A percentile compares a stretch with the other conserved stretches of the same genome.
Evolutionary conservation across 2,113 vertebrate genomes (phyloP).

Genomic region (Bostrychus sinensis): DNA sequence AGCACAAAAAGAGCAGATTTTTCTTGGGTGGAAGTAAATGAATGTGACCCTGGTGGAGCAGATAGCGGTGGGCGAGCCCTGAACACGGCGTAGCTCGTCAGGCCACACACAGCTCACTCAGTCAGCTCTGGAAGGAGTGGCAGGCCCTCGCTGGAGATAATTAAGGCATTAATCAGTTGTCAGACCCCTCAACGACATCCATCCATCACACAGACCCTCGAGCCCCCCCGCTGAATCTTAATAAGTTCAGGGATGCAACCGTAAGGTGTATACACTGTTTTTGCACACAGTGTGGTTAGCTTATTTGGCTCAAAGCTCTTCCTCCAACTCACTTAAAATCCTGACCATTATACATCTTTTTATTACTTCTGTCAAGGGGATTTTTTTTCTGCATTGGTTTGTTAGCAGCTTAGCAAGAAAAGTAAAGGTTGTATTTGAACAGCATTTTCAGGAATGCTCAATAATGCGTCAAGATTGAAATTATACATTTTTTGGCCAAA

Average conservation of each 20-base stretch:
- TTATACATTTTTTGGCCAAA: no score
- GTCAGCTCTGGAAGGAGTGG: constrained; percentile 69
- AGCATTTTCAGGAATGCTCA: background rate
- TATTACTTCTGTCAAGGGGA: no score
- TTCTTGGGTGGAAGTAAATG: constrained; percentile 65
- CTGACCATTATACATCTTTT: no score
- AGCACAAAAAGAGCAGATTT: constrained; percentile 54
- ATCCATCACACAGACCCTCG: constrained; percentile 73
- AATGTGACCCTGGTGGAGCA: constrained; percentile 73
- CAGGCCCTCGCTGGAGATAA: constrained; percentile 78
- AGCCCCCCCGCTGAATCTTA: constrained; percentile 75
- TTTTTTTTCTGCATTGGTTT: no score
- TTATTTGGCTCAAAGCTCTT: constrained; percentile 35
- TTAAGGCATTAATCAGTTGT: constrained; percentile 86
- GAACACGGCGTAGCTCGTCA: constrained; percentile 71
- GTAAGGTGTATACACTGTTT: constrained; percentile 67
- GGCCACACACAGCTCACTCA: constrained; percentile 77
- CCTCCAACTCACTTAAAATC: no score
- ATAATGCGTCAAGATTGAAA: background rate
- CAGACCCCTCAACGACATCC: constrained; percentile 79
- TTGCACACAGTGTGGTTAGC: constrained; percentile 40
- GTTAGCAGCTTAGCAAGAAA: background rate
- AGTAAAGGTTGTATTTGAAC: background rate
- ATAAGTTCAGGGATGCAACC: constrained; percentile 67
- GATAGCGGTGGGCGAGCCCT: constrained; percentile 75